phyloP scores from a whole-genome alignment of 2,888 invertebrate species.

The Podabrus alpinus region DNA sequence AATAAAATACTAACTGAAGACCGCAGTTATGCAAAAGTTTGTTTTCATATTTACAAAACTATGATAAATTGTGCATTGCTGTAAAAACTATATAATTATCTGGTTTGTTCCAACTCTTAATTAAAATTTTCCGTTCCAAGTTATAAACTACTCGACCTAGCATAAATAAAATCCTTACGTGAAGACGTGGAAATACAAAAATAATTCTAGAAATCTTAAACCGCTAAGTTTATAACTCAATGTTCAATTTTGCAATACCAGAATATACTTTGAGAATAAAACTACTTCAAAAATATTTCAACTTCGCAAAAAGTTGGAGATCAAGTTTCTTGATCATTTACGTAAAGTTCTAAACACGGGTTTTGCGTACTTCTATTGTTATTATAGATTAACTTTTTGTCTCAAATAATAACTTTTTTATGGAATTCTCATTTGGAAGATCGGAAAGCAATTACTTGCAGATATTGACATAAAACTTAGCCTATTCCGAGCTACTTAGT shows the following conservation, averaged over 20 bases:
- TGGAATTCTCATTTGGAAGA: neutral
- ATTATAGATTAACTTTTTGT: neutral
- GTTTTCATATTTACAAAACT: too few species aligned
- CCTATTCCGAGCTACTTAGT: neutral
- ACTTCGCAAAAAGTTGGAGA: neutral
- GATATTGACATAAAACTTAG: neutral
- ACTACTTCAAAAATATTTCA: neutral
- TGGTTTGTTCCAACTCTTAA: neutral
- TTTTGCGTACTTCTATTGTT: neutral
- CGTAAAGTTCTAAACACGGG: neutral
- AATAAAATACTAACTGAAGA: too few species aligned
- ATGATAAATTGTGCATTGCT: neutral
- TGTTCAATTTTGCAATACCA: too few species aligned
- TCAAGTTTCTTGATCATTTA: neutral
- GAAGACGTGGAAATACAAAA: neutral
- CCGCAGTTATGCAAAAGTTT: too few species aligned
- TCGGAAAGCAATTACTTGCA: neutral
- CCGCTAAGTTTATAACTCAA: neutral
- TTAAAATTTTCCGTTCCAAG: neutral
- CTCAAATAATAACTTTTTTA: neutral
- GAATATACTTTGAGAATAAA: neutral
- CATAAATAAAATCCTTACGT: too few species aligned
- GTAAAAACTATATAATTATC: neutral
- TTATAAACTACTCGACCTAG: too few species aligned
- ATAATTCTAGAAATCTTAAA: neutral